Base-by-base conservation (phyloP, 2,797 vertebrate genomes). In the Remorina albescens region DNA sequence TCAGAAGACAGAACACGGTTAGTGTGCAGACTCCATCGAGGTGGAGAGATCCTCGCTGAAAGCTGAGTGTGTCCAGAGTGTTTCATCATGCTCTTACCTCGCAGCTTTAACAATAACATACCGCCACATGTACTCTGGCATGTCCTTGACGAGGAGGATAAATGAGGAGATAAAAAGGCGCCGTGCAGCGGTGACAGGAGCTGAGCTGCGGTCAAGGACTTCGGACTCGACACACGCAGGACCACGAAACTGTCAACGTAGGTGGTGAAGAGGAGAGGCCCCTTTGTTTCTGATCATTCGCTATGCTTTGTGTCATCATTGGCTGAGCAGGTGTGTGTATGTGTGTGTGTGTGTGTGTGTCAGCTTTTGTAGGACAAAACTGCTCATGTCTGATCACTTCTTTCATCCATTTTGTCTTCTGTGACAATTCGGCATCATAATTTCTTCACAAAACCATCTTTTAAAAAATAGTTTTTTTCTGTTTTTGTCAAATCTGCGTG, bases 71-170 rank as follows among this genome's bases (percentile, higher is more conserved):
- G 32, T 65, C 32, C 16, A 56, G 19, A 32, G n/a, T 19, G 21
- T 50, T 65, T 83, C 60, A 68, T 79, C 71, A 50, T 28, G 61
- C 68, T 60, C 50, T 83, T 73, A 82, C 68, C 62, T 84, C 83
- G 81, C 60, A 21, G 57, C 5, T 72, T 71, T 30, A 51, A 67
- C 64, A 80, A 50, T 61, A 77, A 78, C 58, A 79, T 8, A 32
- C 51, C 71, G 0, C 34, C 71, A 28, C 25, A 66, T 81, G 82
- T 16, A 64, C 54, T 67, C 69, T 61, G 53, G 57, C 76, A 26
- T 60, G 80, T 61, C 81, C 81, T 77, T 80, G 81, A 79, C 53
- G 71, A 68, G 18, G 5, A 51, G n/a, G n/a, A n/a, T n/a, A n/a
- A n/a, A 73, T 49, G 30, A 44, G 57, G 32, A 49, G 67, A 71